Conservation (phyloP, 2,113 vertebrate genomes). For the Aplodontia rufa region DNA sequence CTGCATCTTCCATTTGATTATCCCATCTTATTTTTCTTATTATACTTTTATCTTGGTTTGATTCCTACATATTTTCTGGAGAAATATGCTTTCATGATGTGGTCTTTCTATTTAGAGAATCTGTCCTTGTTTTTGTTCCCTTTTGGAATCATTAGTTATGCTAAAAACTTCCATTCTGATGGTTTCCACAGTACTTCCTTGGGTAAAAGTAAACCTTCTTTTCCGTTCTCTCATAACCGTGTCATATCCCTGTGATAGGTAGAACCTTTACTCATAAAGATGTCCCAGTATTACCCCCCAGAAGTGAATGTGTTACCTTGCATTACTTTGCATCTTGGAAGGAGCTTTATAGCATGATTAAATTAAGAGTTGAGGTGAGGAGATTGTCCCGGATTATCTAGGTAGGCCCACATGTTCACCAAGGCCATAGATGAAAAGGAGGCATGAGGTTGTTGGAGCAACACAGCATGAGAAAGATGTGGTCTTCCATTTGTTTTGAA, state of each 20-base stretch:
- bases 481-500: background rate
- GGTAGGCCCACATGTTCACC: background rate
- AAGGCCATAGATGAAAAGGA: background rate
- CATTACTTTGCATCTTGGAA: background rate
- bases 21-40: background rate
- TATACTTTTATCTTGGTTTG: background rate
- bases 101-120: background rate
- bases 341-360: background rate
- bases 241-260: background rate
- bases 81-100: background rate
- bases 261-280: background rate
- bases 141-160: background rate
- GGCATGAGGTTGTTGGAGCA: no score
- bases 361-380: background rate
- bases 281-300: background rate
- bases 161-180: background rate
- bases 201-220: background rate
- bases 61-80: background rate
- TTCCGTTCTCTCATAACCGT: background rate
- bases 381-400: background rate
- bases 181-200: background rate
- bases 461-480: fast-evolving
- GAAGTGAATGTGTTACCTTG: background rate
- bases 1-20: background rate
- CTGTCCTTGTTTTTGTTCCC: background rate